Evolutionary conservation across 2,888 invertebrate species (phyloP), one percentile per base, ranked within the genome.

Genomic region (Macropis europaea): DNA sequence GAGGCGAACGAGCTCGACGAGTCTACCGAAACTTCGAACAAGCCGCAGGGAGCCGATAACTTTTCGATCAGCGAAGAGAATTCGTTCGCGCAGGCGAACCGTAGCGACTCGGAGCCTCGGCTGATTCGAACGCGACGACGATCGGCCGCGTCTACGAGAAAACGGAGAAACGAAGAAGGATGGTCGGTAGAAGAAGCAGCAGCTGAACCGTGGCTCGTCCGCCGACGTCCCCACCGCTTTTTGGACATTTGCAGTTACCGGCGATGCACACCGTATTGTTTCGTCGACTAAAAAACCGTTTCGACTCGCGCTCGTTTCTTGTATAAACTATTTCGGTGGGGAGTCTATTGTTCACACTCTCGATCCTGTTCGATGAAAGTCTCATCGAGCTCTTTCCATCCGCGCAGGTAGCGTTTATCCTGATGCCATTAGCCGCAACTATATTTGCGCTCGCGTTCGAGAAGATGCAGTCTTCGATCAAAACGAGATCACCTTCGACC

Each of bases 221-320:
- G n/a, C n/a, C n/a, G n/a, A n/a, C n/a, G n/a, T n/a, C n/a, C n/a
- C 75, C 76, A 9, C 61, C 69, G 17, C 73, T 83, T 36, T 82
- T 74, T 1, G 72, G 79, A 52, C 86, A 87, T 28, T 82, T 82
- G 62, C 87, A 87, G 50, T 84, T 81, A 0, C 86, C 87, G 0
- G 86, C 87, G 17, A 79, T 82, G 56, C 87, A 87, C 0, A 87
- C 84, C 2, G 80, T 87, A 36, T 87, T 87, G 38, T 87, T 86
- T 0, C 48, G n/a, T n/a, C n/a, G 62, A 45, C 60, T 73, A 3
- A 62, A 24, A 4, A 76, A 64, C 7, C 54, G 60, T 13, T 76
- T 56, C 3, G 60, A 50, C 22, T 62, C 45, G 2, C 24, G 24
- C 5, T 53, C 77, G 13, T 64, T 71, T 9, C 67, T 73, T 1